These are phyloP conservation scores for Xenus cinereus DNA, from an alignment of 2,113 vertebrate genomes.

Conservation along the genomic window DNA sequence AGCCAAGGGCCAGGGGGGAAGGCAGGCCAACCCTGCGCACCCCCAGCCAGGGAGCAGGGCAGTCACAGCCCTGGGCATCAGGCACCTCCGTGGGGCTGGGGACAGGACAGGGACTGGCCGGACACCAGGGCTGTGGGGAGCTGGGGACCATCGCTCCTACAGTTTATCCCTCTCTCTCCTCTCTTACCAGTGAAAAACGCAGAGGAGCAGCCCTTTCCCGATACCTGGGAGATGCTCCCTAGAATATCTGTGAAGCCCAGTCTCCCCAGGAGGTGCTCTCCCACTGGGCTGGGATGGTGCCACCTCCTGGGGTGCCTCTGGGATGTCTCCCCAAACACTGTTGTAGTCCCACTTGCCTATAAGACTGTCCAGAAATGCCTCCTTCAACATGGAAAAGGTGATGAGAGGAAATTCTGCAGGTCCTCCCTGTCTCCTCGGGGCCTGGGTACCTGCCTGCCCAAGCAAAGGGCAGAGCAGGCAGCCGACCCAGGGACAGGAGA, in stretches of 20 bases:
- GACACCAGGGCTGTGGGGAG: background rate
- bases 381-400: background rate
- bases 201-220: background rate
- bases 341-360: background rate
- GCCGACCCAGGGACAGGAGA: background rate
- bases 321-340: background rate
- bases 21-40: background rate
- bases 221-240: fast-evolving
- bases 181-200: background rate
- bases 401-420: background rate
- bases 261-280: background rate
- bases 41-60: background rate
- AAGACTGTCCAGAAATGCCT: background rate
- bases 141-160: background rate
- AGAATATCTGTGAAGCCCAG: background rate
- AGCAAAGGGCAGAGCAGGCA: background rate
- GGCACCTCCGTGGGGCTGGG: background rate
- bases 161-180: background rate
- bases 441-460: background rate
- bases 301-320: background rate
- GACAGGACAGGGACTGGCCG: fast-evolving
- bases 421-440: background rate
- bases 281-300: background rate
- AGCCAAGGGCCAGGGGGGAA: background rate
- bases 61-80: background rate